These are phyloP conservation scores for Kryptolebias marmoratus DNA, from an alignment of 2,113 vertebrate genomes.

Conservation along the genomic window DNA sequence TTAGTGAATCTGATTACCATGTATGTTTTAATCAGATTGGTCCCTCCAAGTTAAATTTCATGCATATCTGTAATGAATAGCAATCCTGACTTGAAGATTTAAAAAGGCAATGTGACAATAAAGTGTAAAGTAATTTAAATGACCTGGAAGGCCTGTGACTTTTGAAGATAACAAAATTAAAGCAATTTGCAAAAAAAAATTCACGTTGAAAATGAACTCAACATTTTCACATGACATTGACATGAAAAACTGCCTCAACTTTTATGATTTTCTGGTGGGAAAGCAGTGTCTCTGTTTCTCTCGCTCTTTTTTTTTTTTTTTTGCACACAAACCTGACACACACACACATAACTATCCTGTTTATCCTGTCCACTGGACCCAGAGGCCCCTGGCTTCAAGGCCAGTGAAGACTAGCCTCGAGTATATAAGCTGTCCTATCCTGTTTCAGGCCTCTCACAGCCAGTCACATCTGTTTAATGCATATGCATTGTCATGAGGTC, in stretches of 20 bases:
- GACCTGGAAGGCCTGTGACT: neutral
- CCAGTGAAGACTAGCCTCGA: conserved; percentile 68
- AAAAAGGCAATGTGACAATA: neutral
- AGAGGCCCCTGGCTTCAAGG: conserved; percentile 74
- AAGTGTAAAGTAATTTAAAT: neutral
- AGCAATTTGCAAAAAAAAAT: conserved; percentile 22
- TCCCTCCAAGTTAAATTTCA: neutral
- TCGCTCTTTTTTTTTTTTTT: conserved; percentile 12
- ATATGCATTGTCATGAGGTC: conserved; percentile 76
- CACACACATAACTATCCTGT: conserved; percentile 53
- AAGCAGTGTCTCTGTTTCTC: conserved; percentile 31
- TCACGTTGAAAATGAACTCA: conserved; percentile 14
- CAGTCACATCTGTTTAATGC: conserved; percentile 80
- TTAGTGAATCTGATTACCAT: too few relatives aligned
- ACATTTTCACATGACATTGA: conserved; percentile 46
- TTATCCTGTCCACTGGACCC: conserved; percentile 68
- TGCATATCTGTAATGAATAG: neutral
- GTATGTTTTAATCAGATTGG: neutral
- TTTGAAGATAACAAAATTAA: conserved; percentile 11
- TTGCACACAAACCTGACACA: conserved; percentile 18
- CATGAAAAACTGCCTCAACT: conserved; percentile 42
- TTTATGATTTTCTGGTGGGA: conserved; percentile 54
- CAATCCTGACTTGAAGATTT: neutral
- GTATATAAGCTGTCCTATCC: conserved; percentile 72
- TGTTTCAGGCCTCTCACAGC: conserved; percentile 74